These are phyloP conservation scores for Drosophila subsilvestris DNA, from an alignment of 2,888 invertebrate species.

Conservation along the genomic window DNA sequence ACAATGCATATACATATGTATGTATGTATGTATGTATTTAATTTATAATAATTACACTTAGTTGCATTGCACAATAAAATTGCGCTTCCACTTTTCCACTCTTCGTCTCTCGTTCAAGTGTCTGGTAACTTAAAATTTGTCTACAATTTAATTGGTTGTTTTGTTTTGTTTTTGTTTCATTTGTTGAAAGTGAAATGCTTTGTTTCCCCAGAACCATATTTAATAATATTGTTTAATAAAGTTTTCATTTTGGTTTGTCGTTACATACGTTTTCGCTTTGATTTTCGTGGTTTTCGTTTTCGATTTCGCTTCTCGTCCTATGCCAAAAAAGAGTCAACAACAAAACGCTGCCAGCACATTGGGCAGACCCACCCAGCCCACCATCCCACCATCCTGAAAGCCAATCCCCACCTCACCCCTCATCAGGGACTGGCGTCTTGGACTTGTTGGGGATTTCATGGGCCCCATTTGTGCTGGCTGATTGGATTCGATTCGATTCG, in stretches of 20 bases:
- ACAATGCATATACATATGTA: constrained; percentile 35
- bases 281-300: constrained; percentile 47
- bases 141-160: constrained; percentile 47
- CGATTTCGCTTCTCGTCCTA: constrained; percentile 13
- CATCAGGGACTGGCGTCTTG: neutral
- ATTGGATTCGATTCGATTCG: constrained; percentile 32
- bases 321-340: constrained; percentile 29
- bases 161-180: constrained; percentile 19
- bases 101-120: constrained; percentile 13
- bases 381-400: neutral
- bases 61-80: constrained; percentile 60
- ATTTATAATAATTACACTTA: constrained; percentile 65
- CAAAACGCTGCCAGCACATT: constrained; percentile 18
- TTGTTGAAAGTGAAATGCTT: constrained; percentile 63
- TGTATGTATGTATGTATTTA: constrained; percentile 33
- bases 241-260: constrained; percentile 37
- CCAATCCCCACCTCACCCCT: neutral
- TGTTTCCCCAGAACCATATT: constrained; percentile 76
- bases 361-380: neutral
- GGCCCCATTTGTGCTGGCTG: constrained; percentile 22
- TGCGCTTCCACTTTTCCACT: constrained; percentile 39
- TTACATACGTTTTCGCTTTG: constrained; percentile 52
- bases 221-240: constrained; percentile 22
- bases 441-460: neutral
- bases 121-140: constrained; percentile 58